Conservation (phyloP, 2,113 vertebrate genomes). For the Notarius quadriscutis region DNA sequence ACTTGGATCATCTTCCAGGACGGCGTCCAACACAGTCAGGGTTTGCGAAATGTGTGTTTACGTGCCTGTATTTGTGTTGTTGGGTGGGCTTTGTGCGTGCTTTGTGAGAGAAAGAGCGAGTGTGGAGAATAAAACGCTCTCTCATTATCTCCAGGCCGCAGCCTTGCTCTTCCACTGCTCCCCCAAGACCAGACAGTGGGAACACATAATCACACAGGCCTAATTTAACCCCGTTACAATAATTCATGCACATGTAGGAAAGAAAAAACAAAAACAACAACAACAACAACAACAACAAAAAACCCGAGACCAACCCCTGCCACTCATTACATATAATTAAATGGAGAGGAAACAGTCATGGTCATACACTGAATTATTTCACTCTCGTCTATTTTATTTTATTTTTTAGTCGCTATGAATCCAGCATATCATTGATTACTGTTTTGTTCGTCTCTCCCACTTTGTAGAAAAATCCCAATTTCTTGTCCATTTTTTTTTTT, state of each 20-base stretch:
- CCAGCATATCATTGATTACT: slow-evolving; percentile 21
- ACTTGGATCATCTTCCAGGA: slow-evolving; percentile 62
- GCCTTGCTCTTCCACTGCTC: slow-evolving; percentile 27
- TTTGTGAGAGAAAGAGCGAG: neutral
- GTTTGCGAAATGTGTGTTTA: slow-evolving; percentile 13
- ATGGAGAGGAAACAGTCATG: slow-evolving; percentile 45
- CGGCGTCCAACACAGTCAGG: slow-evolving; percentile 60
- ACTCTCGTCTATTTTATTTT: neutral
- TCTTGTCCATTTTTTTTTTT: neutral
- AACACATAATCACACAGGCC: slow-evolving; percentile 55
- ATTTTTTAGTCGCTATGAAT: neutral
- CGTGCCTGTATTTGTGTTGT: slow-evolving; percentile 4
- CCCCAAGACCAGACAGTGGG: slow-evolving; percentile 15
- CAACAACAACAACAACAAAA: too few relatives aligned
- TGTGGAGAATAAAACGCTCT: slow-evolving; percentile 14
- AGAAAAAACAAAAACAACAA: neutral
- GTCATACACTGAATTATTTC: slow-evolving; percentile 36
- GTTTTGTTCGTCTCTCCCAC: neutral
- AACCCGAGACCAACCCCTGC: slow-evolving; percentile 42
- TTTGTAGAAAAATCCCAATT: neutral
- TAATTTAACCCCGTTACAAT: slow-evolving; percentile 65
- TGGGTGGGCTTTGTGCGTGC: slow-evolving; percentile 20
- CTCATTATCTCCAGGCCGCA: slow-evolving; percentile 59
- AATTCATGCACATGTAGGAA: slow-evolving; percentile 47
- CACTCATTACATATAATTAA: slow-evolving; percentile 62